Percentiles rank a stretch among this genome's conserved stretches.
These are phyloP conservation scores for Potorous gilbertii DNA, from an alignment of 2,797 vertebrate genomes.

Conservation along the genomic window DNA sequence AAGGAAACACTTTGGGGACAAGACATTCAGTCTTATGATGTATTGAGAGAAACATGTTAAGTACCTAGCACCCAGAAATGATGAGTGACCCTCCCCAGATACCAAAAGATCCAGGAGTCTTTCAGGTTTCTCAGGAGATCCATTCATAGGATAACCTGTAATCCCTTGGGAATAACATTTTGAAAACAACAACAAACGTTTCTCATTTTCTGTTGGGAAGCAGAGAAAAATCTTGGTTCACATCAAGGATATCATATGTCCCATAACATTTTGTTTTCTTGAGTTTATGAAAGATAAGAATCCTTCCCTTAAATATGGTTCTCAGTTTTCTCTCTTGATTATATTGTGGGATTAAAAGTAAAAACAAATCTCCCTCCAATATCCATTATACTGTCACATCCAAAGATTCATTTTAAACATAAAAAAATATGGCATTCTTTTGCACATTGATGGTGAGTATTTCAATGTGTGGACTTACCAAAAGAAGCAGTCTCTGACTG, in stretches of 20 bases:
- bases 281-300: slow-evolving; percentile 33
- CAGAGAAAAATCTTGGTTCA: neutral
- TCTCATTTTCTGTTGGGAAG: neutral
- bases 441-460: slow-evolving; percentile 48
- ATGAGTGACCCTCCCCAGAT: slow-evolving; percentile 6
- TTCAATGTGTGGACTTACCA: slow-evolving; percentile 67
- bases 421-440: slow-evolving; percentile 52
- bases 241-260: slow-evolving; percentile 11
- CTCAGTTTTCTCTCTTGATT: slow-evolving; percentile 15
- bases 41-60: slow-evolving; percentile 1
- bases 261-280: slow-evolving; percentile 44
- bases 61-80: slow-evolving; percentile 5
- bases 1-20: slow-evolving; percentile 9
- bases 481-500: slow-evolving; percentile 64
- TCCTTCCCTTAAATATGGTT: slow-evolving; percentile 1
- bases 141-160: neutral
- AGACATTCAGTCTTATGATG: neutral
- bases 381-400: slow-evolving; percentile 19
- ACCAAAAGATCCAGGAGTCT: slow-evolving; percentile 15
- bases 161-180: neutral
- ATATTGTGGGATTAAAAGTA: slow-evolving; percentile 39
- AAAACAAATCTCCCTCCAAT: slow-evolving; percentile 27
- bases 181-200: slow-evolving; percentile 49
- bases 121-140: slow-evolving; percentile 24
- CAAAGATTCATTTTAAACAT: slow-evolving; percentile 57